A percentile compares a stretch with the other conserved stretches of the same genome.
phyloP scores from a whole-genome alignment of 2,888 invertebrate genomes.

The Euplagia quadripunctaria region DNA sequence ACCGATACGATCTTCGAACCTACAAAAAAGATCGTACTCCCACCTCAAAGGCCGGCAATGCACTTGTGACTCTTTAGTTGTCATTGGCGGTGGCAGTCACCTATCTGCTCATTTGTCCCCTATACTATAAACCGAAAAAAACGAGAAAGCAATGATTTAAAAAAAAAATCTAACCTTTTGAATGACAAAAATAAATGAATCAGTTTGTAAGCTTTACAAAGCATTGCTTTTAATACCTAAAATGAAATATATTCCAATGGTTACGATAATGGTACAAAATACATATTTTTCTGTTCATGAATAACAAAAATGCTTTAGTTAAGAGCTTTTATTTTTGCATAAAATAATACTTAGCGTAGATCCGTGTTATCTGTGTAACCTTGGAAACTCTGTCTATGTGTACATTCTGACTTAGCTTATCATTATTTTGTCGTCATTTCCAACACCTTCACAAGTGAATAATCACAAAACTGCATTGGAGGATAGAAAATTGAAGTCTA shows the following conservation, averaged over 20 bases:
- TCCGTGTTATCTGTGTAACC: not conserved
- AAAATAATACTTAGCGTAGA: slow-evolving; percentile 2
- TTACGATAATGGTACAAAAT: not conserved
- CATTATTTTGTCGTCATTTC: not conserved
- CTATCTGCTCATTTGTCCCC: no score
- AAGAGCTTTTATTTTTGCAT: not conserved
- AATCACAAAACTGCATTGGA: not conserved
- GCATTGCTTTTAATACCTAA: not conserved
- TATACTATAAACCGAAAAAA: no score
- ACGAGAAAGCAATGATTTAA: not conserved
- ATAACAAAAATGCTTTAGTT: slow-evolving; percentile 4
- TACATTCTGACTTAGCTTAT: not conserved
- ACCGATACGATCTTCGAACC: no score
- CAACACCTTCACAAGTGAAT: not conserved
- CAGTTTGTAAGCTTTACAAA: no score
- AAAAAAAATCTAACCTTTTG: not conserved
- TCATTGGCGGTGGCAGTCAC: no score
- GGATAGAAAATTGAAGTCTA: no score
- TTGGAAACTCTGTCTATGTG: not conserved
- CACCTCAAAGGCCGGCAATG: no score
- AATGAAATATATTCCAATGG: not conserved
- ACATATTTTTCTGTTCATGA: not conserved
- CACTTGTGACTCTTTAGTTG: no score
- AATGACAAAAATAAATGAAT: not conserved
- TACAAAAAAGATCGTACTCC: no score